Evolutionary conservation across 2,113 vertebrate species (phyloP), one percentile per base, ranked within the genome.

Genomic region (Sinocyclocheilus anshuiensis): DNA sequence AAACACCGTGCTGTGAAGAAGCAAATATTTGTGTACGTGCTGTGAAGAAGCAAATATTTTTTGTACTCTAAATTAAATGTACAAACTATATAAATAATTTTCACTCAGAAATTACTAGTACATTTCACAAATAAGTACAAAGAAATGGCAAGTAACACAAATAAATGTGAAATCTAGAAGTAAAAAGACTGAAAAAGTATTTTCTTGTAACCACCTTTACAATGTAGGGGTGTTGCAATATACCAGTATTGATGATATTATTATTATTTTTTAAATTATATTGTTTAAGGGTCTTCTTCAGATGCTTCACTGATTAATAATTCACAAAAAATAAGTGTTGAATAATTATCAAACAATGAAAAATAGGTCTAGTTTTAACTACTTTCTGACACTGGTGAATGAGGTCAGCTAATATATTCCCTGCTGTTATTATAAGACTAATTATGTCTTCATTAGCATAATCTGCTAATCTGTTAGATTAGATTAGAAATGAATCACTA

Each of bases 361-460:
- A 61, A 61, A 45, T 42, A 2, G 33, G 8, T 61, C 26, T 77
- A 78, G 26, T 33, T 33, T 12, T 15, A 76, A 20, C 4, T 24
- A 36, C 22, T 16, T 18, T 22, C 9, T 45, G 18, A 33, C 16
- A 18, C 50, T 20, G 0, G 3, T 59, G 55, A n/a, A 39, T 24
- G 39, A 45, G 39, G 72, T 79, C 33, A 61, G 33, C 33, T 39
- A 24, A 42, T 79, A 39, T n/a, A 79, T 78, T 59, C 9, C 48
- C 77, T 36, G 48, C 24, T 79, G 48, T 59, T 57, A 59, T 69
- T 48, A 67, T 82, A 16, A n/a, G 16, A 67, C n/a, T 33, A 50
- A 55, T 83, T 71, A 63, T 63, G 15, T 26, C 8, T 45, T 81
- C 2, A 81, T 55, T 72, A 71, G 29, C 42, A 69, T 22, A 77